A percentile compares a stretch with the other conserved stretches of the same genome.
phyloP scores from a whole-genome alignment of 2,797 vertebrate species.

The Spinus olivaceus region DNA sequence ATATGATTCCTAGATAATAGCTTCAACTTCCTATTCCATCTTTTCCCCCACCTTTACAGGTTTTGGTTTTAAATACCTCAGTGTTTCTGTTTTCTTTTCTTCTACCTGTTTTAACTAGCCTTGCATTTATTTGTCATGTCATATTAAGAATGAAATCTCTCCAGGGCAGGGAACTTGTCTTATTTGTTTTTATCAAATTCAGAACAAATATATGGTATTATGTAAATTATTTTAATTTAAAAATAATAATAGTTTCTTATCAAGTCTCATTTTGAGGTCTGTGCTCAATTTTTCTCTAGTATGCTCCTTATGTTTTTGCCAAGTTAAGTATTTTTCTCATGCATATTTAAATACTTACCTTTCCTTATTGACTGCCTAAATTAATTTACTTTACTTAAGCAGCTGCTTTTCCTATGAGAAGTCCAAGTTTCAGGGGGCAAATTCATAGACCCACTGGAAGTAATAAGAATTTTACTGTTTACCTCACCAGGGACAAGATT shows the following conservation, averaged over 20 bases:
- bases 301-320: background rate
- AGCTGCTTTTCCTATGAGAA: background rate
- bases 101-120: background rate
- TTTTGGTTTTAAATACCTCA: background rate
- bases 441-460: background rate
- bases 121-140: background rate
- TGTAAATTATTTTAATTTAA: background rate
- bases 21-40: background rate
- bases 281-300: background rate
- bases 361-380: background rate
- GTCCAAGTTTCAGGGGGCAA: background rate
- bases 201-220: background rate
- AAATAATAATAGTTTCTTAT: conserved; percentile 19
- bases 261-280: background rate
- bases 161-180: background rate
- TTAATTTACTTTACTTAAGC: background rate
- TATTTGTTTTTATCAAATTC: conserved; percentile 4
- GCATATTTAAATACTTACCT: conserved; percentile 1
- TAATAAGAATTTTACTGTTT: background rate
- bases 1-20: background rate
- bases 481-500: background rate
- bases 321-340: background rate
- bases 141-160: conserved; percentile 15
- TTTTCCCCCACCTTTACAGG: background rate
- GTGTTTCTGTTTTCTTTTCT: background rate